phyloP scores from a whole-genome alignment of 2,888 invertebrate genomes.

The Oxycera nigricornis region DNA sequence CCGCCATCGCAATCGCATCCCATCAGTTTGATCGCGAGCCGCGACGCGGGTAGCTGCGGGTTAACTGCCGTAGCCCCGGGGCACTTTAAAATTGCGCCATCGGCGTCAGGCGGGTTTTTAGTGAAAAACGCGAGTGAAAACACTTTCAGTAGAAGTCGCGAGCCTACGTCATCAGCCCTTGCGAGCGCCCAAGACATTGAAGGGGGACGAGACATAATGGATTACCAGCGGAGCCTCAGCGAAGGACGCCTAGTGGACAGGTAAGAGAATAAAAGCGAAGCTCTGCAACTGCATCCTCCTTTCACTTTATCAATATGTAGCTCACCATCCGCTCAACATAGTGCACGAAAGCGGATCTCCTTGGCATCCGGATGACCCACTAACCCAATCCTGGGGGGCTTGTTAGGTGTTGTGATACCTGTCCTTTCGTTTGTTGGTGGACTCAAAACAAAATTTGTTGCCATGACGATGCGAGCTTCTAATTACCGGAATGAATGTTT shows the following conservation, averaged over 20 bases:
- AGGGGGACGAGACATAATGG: conserved; percentile 56
- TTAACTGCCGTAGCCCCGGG: conserved; percentile 29
- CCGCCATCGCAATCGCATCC: conserved; percentile 16
- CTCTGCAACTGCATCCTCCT: too few relatives aligned
- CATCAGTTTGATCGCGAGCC: conserved; percentile 51
- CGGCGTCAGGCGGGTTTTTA: conserved; percentile 39
- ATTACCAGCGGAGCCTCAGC: conserved; percentile 61
- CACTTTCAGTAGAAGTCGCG: neutral
- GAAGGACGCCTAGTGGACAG: conserved; percentile 60
- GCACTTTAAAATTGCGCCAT: conserved; percentile 25
- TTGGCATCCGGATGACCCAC: too few relatives aligned
- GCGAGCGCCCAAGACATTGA: conserved; percentile 39
- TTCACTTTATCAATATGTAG: too few relatives aligned
- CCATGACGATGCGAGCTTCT: too few relatives aligned
- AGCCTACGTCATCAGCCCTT: neutral
- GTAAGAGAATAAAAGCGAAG: conserved; percentile 51
- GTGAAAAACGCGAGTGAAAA: conserved; percentile 40
- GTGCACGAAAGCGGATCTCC: too few relatives aligned
- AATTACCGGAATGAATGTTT: too few relatives aligned
- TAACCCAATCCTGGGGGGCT: too few relatives aligned
- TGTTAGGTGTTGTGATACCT: too few relatives aligned
- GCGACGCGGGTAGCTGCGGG: conserved; percentile 49
- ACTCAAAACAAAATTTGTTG: too few relatives aligned
- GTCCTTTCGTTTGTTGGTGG: too few relatives aligned
- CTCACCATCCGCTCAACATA: too few relatives aligned